Evolutionary conservation across 2,113 vertebrate genomes (phyloP).

Genomic region (Turnix velox): DNA sequence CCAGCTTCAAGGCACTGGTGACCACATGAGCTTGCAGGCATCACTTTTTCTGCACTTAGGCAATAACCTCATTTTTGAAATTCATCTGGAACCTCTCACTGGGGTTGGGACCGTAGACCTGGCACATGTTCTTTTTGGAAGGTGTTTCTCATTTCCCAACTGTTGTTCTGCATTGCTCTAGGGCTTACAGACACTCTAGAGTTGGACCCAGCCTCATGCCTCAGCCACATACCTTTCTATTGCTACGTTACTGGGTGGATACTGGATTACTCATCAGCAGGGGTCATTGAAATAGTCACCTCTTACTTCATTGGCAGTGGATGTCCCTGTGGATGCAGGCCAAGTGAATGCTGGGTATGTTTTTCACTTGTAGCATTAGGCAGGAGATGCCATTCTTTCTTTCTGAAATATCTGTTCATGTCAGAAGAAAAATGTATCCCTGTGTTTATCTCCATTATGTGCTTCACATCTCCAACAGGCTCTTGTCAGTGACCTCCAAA

Average conservation of each 20-base stretch:
- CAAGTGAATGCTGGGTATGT: background rate
- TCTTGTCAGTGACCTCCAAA: no score
- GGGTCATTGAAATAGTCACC: conserved; percentile 32
- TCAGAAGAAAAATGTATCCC: background rate
- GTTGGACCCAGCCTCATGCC: background rate
- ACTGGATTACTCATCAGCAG: conserved; percentile 28
- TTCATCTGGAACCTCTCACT: conserved; percentile 39
- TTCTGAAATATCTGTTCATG: background rate
- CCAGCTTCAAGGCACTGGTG: background rate
- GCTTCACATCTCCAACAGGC: background rate
- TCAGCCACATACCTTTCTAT: conserved; percentile 10
- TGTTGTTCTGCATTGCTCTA: background rate
- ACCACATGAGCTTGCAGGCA: background rate
- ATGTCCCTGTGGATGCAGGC: background rate
- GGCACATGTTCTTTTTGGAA: conserved; percentile 53
- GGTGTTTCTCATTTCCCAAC: conserved; percentile 30
- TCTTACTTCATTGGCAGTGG: conserved; percentile 42
- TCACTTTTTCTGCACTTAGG: conserved; percentile 1
- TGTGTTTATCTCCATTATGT: background rate
- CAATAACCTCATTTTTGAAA: conserved; percentile 29
- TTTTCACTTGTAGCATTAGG: background rate
- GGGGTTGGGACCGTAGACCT: background rate
- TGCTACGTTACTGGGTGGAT: conserved; percentile 44
- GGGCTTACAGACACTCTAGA: background rate
- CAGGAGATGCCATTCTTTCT: background rate